phyloP scores from a whole-genome alignment of 2,797 vertebrate genomes.

The Dryobates pubescens region DNA sequence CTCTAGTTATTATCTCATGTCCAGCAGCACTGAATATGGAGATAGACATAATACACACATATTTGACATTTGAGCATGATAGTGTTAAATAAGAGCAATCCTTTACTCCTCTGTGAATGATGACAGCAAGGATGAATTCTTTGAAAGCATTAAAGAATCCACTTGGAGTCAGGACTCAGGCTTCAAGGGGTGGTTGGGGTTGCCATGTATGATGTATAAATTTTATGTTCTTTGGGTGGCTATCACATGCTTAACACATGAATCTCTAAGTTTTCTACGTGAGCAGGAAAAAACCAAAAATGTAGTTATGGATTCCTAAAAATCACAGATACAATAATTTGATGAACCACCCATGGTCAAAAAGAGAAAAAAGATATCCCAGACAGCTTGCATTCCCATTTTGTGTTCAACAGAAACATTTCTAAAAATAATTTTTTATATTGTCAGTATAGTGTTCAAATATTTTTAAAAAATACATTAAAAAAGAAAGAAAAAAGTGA shows the following conservation, averaged over 20 bases:
- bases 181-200: background rate
- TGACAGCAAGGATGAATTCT: background rate
- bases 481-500: background rate
- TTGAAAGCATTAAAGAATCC: background rate
- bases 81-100: background rate
- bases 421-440: background rate
- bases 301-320: background rate
- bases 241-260: background rate
- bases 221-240: background rate
- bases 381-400: background rate
- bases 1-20: background rate
- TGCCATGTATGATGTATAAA: background rate
- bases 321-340: background rate
- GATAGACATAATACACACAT: background rate
- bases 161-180: background rate
- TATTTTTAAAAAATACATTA: background rate
- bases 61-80: background rate
- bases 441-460: background rate
- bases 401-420: background rate
- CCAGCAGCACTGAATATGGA: background rate
- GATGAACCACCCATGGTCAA: background rate
- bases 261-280: background rate
- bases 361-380: background rate
- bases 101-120: background rate
- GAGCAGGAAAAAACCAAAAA: background rate